These are phyloP conservation scores for Rhagologus leucostigma DNA, from an alignment of 2,113 vertebrate species.

Conservation along the genomic window DNA sequence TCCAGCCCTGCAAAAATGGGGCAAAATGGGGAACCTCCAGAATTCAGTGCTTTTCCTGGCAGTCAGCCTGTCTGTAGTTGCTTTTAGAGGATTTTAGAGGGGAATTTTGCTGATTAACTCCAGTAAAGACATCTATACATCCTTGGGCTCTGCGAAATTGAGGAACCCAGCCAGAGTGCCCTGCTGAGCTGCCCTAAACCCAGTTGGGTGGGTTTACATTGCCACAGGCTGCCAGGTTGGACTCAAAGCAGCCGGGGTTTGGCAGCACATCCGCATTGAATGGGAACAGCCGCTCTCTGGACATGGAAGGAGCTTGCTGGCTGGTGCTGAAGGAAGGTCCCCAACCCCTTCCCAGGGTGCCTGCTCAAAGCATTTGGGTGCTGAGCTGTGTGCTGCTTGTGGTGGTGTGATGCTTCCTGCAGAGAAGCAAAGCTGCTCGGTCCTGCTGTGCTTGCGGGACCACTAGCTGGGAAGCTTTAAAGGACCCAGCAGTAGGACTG, in stretches of 20 bases:
- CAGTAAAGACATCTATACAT: not conserved
- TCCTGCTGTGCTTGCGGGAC: not conserved
- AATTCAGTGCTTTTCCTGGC: not conserved
- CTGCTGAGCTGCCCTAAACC: not conserved
- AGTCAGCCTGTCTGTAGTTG: not conserved
- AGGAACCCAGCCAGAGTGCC: not conserved
- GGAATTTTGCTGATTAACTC: not conserved
- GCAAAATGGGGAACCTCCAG: not conserved
- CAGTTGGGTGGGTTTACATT: not conserved
- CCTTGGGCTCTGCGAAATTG: not conserved
- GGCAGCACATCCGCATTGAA: rapidly evolving
- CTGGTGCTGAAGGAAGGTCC: not conserved
- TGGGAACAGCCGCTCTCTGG: not conserved
- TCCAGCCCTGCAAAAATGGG: not conserved
- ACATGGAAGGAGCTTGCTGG: rapidly evolving
- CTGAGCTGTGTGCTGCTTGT: not conserved
- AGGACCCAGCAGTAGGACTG: not conserved
- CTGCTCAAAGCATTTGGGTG: not conserved
- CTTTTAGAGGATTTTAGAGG: not conserved
- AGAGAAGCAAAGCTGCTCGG: not conserved
- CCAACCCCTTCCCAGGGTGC: not conserved
- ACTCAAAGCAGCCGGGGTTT: not conserved
- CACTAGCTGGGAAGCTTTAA: not conserved
- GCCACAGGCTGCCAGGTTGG: not conserved
- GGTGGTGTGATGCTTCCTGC: not conserved